Conservation (phyloP, 2,888 invertebrate genomes). For the Biston betularia region DNA sequence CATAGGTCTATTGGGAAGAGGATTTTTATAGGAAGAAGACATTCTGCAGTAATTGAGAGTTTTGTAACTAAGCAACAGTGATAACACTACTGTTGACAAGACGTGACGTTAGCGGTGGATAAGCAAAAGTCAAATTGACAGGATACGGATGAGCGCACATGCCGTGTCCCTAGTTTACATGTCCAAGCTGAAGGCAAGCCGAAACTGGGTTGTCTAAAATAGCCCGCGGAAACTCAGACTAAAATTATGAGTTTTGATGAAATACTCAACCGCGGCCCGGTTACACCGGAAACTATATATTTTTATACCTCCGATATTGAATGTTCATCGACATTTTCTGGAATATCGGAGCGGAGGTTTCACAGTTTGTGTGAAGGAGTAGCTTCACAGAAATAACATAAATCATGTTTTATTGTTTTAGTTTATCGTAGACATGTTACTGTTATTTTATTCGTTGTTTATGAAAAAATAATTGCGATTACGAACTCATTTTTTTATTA, state of each 20-base stretch:
- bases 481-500: too few relatives aligned
- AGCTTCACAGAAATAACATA: constrained; percentile 32
- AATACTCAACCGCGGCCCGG: constrained; percentile 63
- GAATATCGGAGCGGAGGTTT: constrained; percentile 40
- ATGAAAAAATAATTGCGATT: too few relatives aligned
- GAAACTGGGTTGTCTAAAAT: constrained; percentile 79
- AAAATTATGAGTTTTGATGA: constrained; percentile 84
- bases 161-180: constrained; percentile 5
- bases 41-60: too few relatives aligned
- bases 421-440: background rate
- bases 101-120: too few relatives aligned
- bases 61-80: too few relatives aligned
- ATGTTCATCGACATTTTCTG: constrained; percentile 44
- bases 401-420: constrained; percentile 39
- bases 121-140: background rate
- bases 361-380: constrained; percentile 19
- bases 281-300: constrained; percentile 71
- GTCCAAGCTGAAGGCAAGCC: constrained; percentile 17
- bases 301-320: constrained; percentile 55
- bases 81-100: too few relatives aligned
- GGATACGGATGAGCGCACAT: background rate
- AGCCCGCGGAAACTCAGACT: constrained; percentile 75
- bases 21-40: too few relatives aligned
- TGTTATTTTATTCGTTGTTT: background rate
- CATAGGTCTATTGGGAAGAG: too few relatives aligned